A percentile compares a stretch with the other conserved stretches of the same genome.
Evolutionary conservation across 2,888 invertebrate species (phyloP).

Genomic region (Hydraecia micacea): DNA sequence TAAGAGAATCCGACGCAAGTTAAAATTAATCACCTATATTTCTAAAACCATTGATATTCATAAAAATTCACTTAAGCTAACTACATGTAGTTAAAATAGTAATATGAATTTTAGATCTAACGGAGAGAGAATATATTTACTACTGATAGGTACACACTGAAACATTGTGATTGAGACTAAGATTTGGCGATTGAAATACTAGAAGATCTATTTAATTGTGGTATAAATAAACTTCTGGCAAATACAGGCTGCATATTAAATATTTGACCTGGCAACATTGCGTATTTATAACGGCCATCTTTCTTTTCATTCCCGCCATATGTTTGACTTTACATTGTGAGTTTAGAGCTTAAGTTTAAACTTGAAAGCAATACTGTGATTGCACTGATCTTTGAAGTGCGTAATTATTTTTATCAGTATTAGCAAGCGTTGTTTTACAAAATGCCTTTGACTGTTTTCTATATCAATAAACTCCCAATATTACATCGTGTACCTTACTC

Average conservation of each 20-base stretch:
- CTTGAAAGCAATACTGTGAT: not conserved
- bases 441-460: not conserved
- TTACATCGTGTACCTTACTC: slow-evolving; percentile 66
- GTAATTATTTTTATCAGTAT: not conserved
- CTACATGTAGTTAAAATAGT: slow-evolving; percentile 72
- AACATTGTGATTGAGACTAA: slow-evolving; percentile 68
- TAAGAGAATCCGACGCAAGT: slow-evolving; percentile 86
- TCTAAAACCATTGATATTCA: slow-evolving; percentile 68
- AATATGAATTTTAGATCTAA: slow-evolving; percentile 63
- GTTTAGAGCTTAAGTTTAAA: slow-evolving; percentile 1
- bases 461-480: slow-evolving; percentile 60
- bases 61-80: slow-evolving; percentile 71
- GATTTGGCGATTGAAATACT: slow-evolving; percentile 71
- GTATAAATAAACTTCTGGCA: slow-evolving; percentile 82
- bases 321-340: slow-evolving; percentile 6
- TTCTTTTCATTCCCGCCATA: slow-evolving; percentile 36
- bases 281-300: slow-evolving; percentile 19
- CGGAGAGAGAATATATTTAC: slow-evolving; percentile 67
- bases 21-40: slow-evolving; percentile 74
- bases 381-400: slow-evolving; percentile 2
- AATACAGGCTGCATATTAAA: slow-evolving; percentile 81
- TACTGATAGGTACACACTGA: slow-evolving; percentile 73
- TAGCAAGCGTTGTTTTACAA: not conserved
- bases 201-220: slow-evolving; percentile 48
- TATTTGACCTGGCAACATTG: slow-evolving; percentile 47